Evolutionary conservation across 2,113 vertebrate genomes (phyloP).

Genomic region (Bettongia penicillata): DNA sequence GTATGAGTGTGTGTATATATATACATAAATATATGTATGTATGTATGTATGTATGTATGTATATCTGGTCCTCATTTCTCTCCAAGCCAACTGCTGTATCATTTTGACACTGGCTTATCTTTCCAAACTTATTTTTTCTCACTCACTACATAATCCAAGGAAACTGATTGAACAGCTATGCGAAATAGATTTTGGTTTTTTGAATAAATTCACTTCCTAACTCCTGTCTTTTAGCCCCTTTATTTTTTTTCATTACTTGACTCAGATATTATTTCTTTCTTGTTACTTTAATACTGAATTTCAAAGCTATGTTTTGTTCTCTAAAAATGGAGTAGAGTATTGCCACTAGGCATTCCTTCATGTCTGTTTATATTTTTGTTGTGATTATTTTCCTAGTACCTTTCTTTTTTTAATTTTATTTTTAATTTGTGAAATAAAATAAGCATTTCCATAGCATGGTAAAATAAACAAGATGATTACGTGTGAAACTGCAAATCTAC

Average conservation of each 20-base stretch:
- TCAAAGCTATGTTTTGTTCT: conserved; percentile 49
- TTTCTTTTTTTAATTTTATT: not conserved
- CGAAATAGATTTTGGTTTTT: not conserved
- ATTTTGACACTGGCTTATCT: not conserved
- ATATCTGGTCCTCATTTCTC: not conserved
- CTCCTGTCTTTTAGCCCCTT: not conserved
- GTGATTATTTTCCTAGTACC: not conserved
- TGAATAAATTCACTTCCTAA: not conserved
- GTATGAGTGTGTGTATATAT: too few relatives aligned
- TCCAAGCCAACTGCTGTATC: not conserved
- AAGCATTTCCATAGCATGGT: too few relatives aligned
- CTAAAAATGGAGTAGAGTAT: conserved; percentile 45
- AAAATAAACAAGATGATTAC: too few relatives aligned
- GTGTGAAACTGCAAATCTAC: too few relatives aligned
- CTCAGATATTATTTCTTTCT: not conserved
- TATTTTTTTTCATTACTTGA: not conserved
- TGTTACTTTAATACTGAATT: conserved; percentile 16
- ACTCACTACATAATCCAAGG: not conserved
- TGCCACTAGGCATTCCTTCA: conserved; percentile 16
- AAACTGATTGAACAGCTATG: not conserved
- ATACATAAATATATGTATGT: too few relatives aligned
- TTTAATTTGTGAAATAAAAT: too few relatives aligned
- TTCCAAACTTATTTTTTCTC: not conserved
- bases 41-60: too few relatives aligned
- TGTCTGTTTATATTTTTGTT: conserved; percentile 55